A percentile compares a stretch with the other conserved stretches of the same genome.
Conservation (phyloP, 2,113 vertebrate genomes). For the Eulemur rufifrons region DNA sequence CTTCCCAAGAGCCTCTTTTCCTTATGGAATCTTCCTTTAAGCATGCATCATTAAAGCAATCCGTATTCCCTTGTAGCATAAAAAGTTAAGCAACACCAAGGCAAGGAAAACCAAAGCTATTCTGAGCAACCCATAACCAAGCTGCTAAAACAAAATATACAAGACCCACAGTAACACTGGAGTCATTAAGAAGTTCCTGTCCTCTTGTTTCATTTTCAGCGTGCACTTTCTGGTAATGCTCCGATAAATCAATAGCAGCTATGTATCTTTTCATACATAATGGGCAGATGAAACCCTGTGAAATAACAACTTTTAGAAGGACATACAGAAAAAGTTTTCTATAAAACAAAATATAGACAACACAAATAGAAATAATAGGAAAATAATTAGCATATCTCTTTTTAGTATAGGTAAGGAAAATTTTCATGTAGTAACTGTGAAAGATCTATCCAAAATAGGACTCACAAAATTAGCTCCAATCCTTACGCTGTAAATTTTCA, state of each 20-base stretch:
- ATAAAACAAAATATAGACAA: slow-evolving; percentile 68
- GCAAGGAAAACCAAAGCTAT: slow-evolving; percentile 62
- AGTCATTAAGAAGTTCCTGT: slow-evolving; percentile 80
- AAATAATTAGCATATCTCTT: slow-evolving; percentile 24
- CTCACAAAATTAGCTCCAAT: neutral
- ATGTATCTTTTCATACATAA: slow-evolving; percentile 86
- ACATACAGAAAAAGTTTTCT: slow-evolving; percentile 48
- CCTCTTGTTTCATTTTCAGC: slow-evolving; percentile 78
- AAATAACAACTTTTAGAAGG: slow-evolving; percentile 81
- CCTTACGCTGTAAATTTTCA: neutral
- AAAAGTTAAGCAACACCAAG: slow-evolving; percentile 69
- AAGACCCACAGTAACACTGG: slow-evolving; percentile 84
- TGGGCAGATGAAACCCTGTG: slow-evolving; percentile 90
- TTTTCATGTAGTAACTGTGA: slow-evolving; percentile 20
- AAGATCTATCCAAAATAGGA: neutral
- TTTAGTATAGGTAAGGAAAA: neutral
- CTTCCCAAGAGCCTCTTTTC: slow-evolving; percentile 34
- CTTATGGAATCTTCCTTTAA: slow-evolving; percentile 43
- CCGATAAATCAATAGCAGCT: slow-evolving; percentile 84
- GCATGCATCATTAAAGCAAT: slow-evolving; percentile 65
- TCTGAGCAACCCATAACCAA: slow-evolving; percentile 81
- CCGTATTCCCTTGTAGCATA: slow-evolving; percentile 43
- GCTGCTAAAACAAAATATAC: slow-evolving; percentile 80
- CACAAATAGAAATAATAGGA: slow-evolving; percentile 18
- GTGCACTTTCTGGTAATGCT: slow-evolving; percentile 86